These are phyloP conservation scores for Dissostichus mawsoni DNA, from an alignment of 2,113 vertebrate species.

Conservation along the genomic window DNA sequence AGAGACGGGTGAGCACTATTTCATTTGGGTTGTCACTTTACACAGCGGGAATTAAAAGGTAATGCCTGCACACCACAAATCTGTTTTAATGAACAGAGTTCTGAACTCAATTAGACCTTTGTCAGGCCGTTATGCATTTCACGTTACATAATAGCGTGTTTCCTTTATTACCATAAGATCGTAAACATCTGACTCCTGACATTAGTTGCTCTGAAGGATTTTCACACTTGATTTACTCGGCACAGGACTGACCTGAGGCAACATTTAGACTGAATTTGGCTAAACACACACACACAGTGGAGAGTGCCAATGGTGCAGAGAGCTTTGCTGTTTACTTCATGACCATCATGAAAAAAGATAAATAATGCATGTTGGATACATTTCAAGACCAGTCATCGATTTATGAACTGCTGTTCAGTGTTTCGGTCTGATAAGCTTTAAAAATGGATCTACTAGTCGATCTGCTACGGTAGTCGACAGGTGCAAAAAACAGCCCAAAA, in stretches of 20 bases:
- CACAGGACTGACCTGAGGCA: background rate
- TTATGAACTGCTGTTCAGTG: background rate
- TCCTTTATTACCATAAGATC: background rate
- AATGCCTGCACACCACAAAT: conserved; percentile 6
- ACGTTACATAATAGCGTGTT: background rate
- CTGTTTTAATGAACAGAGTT: conserved; percentile 7
- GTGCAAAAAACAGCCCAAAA: too few species aligned
- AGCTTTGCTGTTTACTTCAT: background rate
- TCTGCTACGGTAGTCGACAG: too few species aligned
- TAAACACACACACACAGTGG: background rate
- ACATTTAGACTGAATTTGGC: background rate
- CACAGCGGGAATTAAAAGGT: conserved; percentile 6
- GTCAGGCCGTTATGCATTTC: background rate
- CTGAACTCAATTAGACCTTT: conserved; percentile 5
- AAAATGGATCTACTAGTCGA: background rate
- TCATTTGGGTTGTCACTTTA: conserved; percentile 34
- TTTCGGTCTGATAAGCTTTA: background rate
- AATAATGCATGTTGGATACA: background rate
- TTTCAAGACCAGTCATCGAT: background rate
- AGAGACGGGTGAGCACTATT: conserved; percentile 86
- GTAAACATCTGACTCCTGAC: background rate
- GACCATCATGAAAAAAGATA: background rate
- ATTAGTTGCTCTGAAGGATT: background rate
- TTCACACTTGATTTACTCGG: conserved; percentile 9
- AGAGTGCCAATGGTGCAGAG: background rate